Base-by-base conservation (phyloP, 2,113 vertebrate species). In the Indicator maculatus region DNA sequence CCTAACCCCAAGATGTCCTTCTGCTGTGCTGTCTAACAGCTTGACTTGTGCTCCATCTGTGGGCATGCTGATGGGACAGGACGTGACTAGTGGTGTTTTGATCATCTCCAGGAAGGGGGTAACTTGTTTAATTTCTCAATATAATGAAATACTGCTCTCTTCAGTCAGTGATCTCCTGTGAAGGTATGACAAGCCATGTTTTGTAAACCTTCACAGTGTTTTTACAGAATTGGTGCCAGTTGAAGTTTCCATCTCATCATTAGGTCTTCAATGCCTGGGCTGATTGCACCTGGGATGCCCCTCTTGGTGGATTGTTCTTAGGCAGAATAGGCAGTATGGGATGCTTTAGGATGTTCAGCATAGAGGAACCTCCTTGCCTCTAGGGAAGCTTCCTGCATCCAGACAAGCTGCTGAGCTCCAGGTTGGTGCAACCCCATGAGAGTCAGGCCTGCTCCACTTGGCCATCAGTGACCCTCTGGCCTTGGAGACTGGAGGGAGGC, bases 191-290 rank as follows among this genome's bases (percentile, higher is more conserved):
- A 73, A 67, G 16, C 47, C 7, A 5, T 13, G 5, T 27, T 77
- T 30, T 77, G 13, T 67, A 36, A 77, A 58, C 39, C 26, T 41
- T 60, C 33, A 11, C 4, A 5, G 24, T 36, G 26, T 33, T 83
- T 63, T 82, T 82, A 39, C 28, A 36, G 44, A 83, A 44, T 8
- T 4, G 1, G 10, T 13, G 14, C 19, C 3, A 14, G 11, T 58
- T 47, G 36, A 27, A 9, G n/a, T 63, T 75, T 79, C 36, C 6
- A 74, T 38, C 2, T 0, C 6, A 1, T 16, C 10, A 8, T 39
- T 28, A 16, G 19, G 30, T 66, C 28, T 16, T 60, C 2, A 0
- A 14, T 31, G 6, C 6, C 36, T 0, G 0, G 21, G 61, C 38
- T 21, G 67, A 7, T 21, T 9, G 0, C 16, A 26, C 80, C 36